A percentile compares a stretch with the other conserved stretches of the same genome.
These are phyloP conservation scores for Tethya wilhelma DNA, from an alignment of 37 sponge, comb jelly and placozoan genomes.

Conservation along the genomic window DNA sequence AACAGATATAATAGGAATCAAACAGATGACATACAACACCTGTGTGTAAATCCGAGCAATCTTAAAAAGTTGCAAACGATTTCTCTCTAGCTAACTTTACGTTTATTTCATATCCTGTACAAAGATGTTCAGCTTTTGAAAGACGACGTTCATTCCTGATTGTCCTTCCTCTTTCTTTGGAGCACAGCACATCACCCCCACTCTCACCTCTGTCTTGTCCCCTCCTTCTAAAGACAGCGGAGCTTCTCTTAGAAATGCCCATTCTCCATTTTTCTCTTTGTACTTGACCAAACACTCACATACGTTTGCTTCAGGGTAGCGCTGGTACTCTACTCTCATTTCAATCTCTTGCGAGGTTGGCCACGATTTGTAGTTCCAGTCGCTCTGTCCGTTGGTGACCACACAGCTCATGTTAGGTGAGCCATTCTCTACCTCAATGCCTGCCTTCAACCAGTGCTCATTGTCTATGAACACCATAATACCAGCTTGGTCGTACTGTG, in stretches of 20 bases:
- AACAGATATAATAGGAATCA: too few species aligned
- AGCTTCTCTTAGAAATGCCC: slow-evolving; percentile 36
- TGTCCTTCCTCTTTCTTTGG: slow-evolving; percentile 32
- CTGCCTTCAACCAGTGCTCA: slow-evolving; percentile 53
- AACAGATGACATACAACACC: too few species aligned
- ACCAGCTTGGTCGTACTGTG: slow-evolving; percentile 56
- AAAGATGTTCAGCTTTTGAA: not conserved
- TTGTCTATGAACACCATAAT: slow-evolving; percentile 33
- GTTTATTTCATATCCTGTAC: too few species aligned
- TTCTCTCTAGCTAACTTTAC: not conserved
- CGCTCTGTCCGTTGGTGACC: slow-evolving; percentile 45
- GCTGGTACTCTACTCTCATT: slow-evolving; percentile 1
- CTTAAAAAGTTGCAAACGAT: too few species aligned
- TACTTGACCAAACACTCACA: slow-evolving; percentile 28
- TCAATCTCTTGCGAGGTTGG: not conserved
- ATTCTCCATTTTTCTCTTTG: slow-evolving; percentile 6
- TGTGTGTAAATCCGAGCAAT: too few species aligned
- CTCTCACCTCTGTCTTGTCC: not conserved
- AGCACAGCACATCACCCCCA: slow-evolving; percentile 39
- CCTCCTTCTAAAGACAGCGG: not conserved
- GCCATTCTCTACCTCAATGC: slow-evolving; percentile 35
- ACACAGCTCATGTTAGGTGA: slow-evolving; percentile 47
- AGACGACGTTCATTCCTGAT: slow-evolving; percentile 21
- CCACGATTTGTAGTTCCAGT: slow-evolving; percentile 41
- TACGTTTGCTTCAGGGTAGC: not conserved